Conservation (phyloP, 2,888 invertebrate species). For the Eumerus sabulonum region DNA sequence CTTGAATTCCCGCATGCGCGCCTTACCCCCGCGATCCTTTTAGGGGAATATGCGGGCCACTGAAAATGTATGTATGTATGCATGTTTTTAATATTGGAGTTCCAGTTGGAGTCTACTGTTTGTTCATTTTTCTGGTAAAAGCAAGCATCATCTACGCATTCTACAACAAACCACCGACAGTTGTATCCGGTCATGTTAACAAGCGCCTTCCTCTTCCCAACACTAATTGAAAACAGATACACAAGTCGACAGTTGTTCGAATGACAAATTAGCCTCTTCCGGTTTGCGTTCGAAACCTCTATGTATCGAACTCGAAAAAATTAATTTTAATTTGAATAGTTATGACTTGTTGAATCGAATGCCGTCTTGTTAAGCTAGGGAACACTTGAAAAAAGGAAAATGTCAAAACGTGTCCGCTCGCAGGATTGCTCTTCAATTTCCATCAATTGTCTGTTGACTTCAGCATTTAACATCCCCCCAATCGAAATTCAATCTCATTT, state of each 20-base stretch:
- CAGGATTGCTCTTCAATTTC: constrained; percentile 8
- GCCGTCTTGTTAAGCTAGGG: constrained; percentile 4
- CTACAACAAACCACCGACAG: too few relatives aligned
- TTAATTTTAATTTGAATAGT: constrained; percentile 31
- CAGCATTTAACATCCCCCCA: constrained; percentile 18
- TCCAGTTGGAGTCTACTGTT: too few relatives aligned
- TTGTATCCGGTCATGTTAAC: constrained; percentile 25
- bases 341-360: not conserved
- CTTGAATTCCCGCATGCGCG: too few relatives aligned
- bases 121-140: too few relatives aligned
- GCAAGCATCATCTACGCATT: too few relatives aligned
- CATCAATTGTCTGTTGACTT: constrained; percentile 47
- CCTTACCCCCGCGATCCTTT: too few relatives aligned
- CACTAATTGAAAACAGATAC: constrained; percentile 57
- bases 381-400: not conserved
- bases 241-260: not conserved
- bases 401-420: constrained; percentile 1
- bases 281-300: constrained; percentile 44
- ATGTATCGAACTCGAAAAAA: constrained; percentile 28
- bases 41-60: too few relatives aligned
- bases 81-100: too few relatives aligned
- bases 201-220: constrained; percentile 29
- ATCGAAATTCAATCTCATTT: constrained; percentile 39
- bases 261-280: constrained; percentile 55
- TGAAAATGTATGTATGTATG: too few relatives aligned